Percentiles rank a stretch among this genome's conserved stretches.
phyloP scores from a whole-genome alignment of 2,888 invertebrate genomes.

The Eristalis intricaria region DNA sequence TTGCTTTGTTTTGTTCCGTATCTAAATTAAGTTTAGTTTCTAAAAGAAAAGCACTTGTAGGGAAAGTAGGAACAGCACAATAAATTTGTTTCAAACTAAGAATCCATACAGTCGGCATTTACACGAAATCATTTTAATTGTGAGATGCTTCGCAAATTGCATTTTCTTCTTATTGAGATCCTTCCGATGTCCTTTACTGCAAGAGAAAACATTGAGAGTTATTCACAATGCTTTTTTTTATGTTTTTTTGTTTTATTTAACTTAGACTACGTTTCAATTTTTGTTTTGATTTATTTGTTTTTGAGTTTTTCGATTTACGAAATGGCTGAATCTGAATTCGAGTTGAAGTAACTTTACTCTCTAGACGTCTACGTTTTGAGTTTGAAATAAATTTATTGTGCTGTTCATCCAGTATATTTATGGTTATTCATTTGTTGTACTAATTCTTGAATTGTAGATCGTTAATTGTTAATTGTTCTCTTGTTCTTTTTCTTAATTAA shows the following conservation, averaged over 20 bases:
- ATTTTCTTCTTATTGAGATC: slow-evolving; percentile 50
- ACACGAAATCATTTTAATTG: slow-evolving; percentile 4
- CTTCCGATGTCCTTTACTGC: slow-evolving; percentile 25
- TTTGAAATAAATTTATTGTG: slow-evolving; percentile 75
- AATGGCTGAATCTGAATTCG: slow-evolving; percentile 67
- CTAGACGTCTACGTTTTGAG: background rate
- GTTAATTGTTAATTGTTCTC: slow-evolving; percentile 43
- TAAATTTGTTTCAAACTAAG: slow-evolving; percentile 73
- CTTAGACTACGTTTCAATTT: background rate
- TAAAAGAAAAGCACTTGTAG: slow-evolving; percentile 2
- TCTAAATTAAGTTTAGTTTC: slow-evolving; percentile 6
- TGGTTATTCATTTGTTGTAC: background rate
- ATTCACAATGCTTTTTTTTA: slow-evolving; percentile 1
- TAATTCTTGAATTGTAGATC: slow-evolving; percentile 55
- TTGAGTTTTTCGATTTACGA: background rate
- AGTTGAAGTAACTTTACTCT: slow-evolving; percentile 15
- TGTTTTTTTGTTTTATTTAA: slow-evolving; percentile 31
- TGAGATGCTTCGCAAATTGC: slow-evolving; percentile 75
- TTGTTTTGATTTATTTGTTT: background rate
- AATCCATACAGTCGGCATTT: background rate
- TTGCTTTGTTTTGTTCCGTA: slow-evolving; percentile 18
- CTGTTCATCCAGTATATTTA: slow-evolving; percentile 64
- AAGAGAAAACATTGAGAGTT: slow-evolving; percentile 43
- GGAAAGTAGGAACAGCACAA: slow-evolving; percentile 75
- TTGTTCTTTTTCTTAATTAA: slow-evolving; percentile 17